Base-by-base conservation (phyloP, 1,140 invertebrate species). In the Leptopilina clavipes region DNA sequence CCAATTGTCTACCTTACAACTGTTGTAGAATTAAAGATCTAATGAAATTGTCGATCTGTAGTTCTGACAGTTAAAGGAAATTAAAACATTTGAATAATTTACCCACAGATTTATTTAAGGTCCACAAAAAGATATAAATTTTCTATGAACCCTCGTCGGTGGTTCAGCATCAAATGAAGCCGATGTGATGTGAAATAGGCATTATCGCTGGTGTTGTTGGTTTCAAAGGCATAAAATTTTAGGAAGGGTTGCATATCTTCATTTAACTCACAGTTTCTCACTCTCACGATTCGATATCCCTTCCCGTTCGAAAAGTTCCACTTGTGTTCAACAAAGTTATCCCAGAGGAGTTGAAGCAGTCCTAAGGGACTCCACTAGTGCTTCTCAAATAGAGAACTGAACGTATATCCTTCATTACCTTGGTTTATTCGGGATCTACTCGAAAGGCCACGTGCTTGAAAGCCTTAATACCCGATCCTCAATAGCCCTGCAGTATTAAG, bases 241-340 rank as follows among this genome's bases (percentile, higher is more conserved):
- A 14, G 59, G 59, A 12, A 65, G 25, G 59, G 59, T 22, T 65
- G 25, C 59, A 22, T 37, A 65, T 31, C 59, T 65, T 10, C 59
- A 65, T 65, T 65, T 65, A 65, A 65, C 59, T 31, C 22, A n/a
- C n/a, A 31, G 59, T 65, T 65, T 65, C 59, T 65, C 59, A 65
- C 59, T 65, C 59, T 65, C 59, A 65, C 59, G 59, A 31, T 11
- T 65, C 5, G 6, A 11, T 10, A 65, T 65, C 59, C n/a, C 25
- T 65, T 12, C 59, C 59, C 25, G 25, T 14, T 65, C 12, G 6
- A n/a, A 31, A 65, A 65, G 59, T 65, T 22, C 59, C 59, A n/a
- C 59, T 65, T 14, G 22, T 65, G 25, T 65, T 65, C 59, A 37
- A 11, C 22, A 12, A 31, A 31, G 59, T 65, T 65, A 65, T 65